Evolutionary conservation across 2,113 vertebrate genomes (phyloP), one percentile per base, ranked within the genome.

Genomic region (Catharus minimus): DNA sequence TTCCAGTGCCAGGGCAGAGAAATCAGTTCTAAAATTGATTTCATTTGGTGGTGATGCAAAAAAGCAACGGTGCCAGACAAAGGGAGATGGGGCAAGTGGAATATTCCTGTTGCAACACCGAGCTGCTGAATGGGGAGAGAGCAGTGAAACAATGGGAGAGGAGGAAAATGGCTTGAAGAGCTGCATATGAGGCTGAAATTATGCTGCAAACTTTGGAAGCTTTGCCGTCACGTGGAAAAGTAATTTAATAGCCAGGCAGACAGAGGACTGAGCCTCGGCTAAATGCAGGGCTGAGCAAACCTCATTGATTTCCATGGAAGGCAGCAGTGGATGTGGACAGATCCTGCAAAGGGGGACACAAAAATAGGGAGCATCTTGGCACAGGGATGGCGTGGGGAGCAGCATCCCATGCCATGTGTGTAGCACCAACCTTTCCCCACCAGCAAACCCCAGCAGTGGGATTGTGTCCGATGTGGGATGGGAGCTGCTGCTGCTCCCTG

Each of bases 1-100:
- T 49, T 78, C 81, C 79, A 43, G 62, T 92, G 92, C 95, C 95
- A 92, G 95, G 83, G 82, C 81, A 61, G 77, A 73, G 62, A 79
- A 89, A 86, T 69, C 81, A 52, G 41, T 61, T 82, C 27, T 26
- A 58, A 49, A 82, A 84, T 44, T 58, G 50, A 90, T 95, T 90
- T 82, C 27, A 6, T 92, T 89, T 66, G 46, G 58, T 73, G 81
- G n/a, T 4, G 55, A 73, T 53, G 58, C 43, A 24, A 73, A 88
- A 88, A 86, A 57, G 23, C 41, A 68, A 66, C 32, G 3, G 30
- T 84, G 62, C 50, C 58, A 92, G 55, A 86, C 83, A 93, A 93
- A 94, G 86, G 47, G 81, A 90, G 16, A 60, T 49, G 19, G 69
- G 90, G 60, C 58, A 85, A 73, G 58, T 30, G 43, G 23, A 67